phyloP scores from a whole-genome alignment of 2,888 invertebrate genomes.

The Dolichomitus sp. region DNA sequence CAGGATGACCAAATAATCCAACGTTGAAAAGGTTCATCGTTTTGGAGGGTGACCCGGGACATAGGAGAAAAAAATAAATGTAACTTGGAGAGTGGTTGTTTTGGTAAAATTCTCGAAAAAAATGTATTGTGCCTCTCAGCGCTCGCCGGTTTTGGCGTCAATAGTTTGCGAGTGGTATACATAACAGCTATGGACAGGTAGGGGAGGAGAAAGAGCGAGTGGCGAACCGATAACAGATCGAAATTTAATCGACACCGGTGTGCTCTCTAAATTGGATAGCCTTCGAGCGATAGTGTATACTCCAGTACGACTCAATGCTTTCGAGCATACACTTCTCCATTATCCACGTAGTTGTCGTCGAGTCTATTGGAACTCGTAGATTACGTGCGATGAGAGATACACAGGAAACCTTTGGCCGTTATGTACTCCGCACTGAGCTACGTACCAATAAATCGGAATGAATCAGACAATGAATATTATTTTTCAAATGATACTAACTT shows the following conservation, averaged over 20 bases:
- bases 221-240: conserved; percentile 74
- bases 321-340: conserved; percentile 50
- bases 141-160: conserved; percentile 35
- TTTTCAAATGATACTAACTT: not conserved
- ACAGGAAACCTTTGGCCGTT: conserved; percentile 31
- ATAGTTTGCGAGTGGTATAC: conserved; percentile 34
- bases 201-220: conserved; percentile 33
- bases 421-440: not conserved
- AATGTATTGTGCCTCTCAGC: conserved; percentile 21
- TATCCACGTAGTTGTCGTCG: conserved; percentile 48
- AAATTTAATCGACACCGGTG: conserved; percentile 75
- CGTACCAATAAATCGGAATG: not conserved
- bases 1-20: conserved; percentile 39
- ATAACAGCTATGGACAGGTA: conserved; percentile 20
- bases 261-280: conserved; percentile 63
- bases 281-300: conserved; percentile 12
- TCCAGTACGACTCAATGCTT: conserved; percentile 28
- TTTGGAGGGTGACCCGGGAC: conserved; percentile 44
- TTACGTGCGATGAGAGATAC: conserved; percentile 22
- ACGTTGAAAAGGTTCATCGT: conserved; percentile 50
- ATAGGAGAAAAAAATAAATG: conserved; percentile 30
- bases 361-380: conserved; percentile 29
- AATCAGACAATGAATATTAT: not conserved
- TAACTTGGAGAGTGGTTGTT: conserved; percentile 17
- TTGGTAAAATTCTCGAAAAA: conserved; percentile 13